Percentiles rank a stretch among this genome's conserved stretches.
These are phyloP conservation scores for Hormaphis cornu DNA, from an alignment of 1,140 invertebrate genomes.

Conservation along the genomic window DNA sequence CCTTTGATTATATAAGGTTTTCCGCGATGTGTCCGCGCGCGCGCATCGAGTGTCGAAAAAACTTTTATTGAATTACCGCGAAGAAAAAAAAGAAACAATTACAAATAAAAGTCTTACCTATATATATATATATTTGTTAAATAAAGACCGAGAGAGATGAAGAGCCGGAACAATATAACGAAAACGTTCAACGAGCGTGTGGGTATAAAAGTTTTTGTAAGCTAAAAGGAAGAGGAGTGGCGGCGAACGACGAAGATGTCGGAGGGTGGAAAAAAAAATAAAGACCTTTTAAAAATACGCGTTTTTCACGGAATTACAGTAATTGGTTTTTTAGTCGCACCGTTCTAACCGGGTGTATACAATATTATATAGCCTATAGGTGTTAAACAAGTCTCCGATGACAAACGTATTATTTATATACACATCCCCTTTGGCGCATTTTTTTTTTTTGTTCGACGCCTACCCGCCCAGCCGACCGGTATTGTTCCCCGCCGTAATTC, in stretches of 20 bases:
- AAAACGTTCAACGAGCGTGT: conserved; percentile 24
- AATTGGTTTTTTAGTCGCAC: conserved; percentile 27
- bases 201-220: conserved; percentile 15
- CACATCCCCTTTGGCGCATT: conserved; percentile 1
- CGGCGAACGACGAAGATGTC: not conserved
- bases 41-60: not conserved
- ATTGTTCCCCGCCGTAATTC: conserved; percentile 24
- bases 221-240: not conserved
- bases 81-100: not conserved
- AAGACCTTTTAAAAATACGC: conserved; percentile 23
- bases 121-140: not conserved
- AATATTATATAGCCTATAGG: too few relatives aligned
- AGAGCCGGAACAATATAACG: not conserved
- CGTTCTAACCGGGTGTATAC: conserved; percentile 8
- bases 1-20: too few relatives aligned
- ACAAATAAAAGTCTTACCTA: not conserved
- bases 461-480: not conserved
- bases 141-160: not conserved
- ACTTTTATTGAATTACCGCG: not conserved
- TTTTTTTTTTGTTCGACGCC: conserved; percentile 21
- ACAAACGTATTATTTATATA: too few relatives aligned
- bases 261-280: not conserved
- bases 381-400: conserved; percentile 28
- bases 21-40: too few relatives aligned
- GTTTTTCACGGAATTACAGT: conserved; percentile 27